phyloP scores from a whole-genome alignment of 1,140 invertebrate genomes.

The Lucilia sericata region DNA sequence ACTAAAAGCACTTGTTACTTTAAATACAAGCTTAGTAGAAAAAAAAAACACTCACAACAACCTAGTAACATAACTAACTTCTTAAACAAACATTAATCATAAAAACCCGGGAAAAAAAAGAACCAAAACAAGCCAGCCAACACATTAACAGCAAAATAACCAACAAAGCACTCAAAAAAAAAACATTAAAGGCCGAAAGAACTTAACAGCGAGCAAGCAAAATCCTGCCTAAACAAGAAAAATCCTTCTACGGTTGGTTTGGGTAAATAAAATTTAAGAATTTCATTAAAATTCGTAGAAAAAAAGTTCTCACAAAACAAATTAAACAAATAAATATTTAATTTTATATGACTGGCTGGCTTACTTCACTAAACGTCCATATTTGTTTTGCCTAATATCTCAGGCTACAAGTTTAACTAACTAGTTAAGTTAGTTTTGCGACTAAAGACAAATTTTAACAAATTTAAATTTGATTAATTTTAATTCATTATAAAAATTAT shows the following conservation, averaged over 20 bases:
- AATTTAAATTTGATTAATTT: slow-evolving; percentile 14
- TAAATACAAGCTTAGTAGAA: slow-evolving; percentile 10
- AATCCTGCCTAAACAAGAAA: not conserved
- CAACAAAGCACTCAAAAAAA: not conserved
- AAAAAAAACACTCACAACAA: slow-evolving; percentile 23
- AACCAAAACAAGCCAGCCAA: not conserved
- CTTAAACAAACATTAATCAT: slow-evolving; percentile 35
- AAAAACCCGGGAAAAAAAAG: not conserved
- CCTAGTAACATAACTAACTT: slow-evolving; percentile 38
- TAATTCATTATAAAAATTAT: not conserved
- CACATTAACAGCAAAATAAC: not conserved
- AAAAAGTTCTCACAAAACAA: too few species aligned
- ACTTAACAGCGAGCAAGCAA: not conserved
- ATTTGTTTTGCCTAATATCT: too few species aligned
- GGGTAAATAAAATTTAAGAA: too few species aligned
- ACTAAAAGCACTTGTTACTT: slow-evolving; percentile 32
- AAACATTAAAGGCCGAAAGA: not conserved
- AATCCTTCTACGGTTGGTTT: too few species aligned
- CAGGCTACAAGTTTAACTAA: too few species aligned
- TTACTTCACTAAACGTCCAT: too few species aligned
- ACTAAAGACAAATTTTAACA: too few species aligned
- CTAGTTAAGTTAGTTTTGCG: too few species aligned
- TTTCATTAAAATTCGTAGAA: too few species aligned
- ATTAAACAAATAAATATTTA: too few species aligned
- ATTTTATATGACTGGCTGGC: too few species aligned